These are phyloP conservation scores for Tetropium fuscum DNA, from an alignment of 2,888 invertebrate species.

Conservation along the genomic window DNA sequence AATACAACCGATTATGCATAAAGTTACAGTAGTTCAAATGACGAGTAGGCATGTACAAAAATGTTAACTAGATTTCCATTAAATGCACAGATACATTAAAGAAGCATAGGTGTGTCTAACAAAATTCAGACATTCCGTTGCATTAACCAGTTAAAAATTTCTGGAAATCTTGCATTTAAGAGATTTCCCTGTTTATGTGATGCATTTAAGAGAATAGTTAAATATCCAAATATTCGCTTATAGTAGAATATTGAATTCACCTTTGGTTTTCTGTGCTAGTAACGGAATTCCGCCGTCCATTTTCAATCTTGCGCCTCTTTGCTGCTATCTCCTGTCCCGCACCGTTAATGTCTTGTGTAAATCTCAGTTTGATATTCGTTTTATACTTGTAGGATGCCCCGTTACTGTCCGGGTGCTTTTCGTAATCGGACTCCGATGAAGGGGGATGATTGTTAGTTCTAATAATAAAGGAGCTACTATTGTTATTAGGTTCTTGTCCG, in stretches of 20 bases:
- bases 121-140: too few species aligned
- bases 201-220: too few species aligned
- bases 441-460: conserved; percentile 21
- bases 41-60: not conserved
- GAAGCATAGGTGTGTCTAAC: too few species aligned
- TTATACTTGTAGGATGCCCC: conserved; percentile 89
- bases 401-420: conserved; percentile 46
- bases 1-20: not conserved
- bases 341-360: conserved; percentile 68
- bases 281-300: conserved; percentile 54
- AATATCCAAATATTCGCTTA: not conserved
- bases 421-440: conserved; percentile 56
- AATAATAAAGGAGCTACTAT: conserved; percentile 36
- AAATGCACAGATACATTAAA: too few species aligned
- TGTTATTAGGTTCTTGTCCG: conserved; percentile 48
- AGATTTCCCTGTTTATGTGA: too few species aligned
- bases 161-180: too few species aligned
- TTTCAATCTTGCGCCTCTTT: conserved; percentile 53
- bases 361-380: conserved; percentile 92
- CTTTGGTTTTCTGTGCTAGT: conserved; percentile 68
- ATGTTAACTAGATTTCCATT: too few species aligned
- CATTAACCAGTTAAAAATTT: too few species aligned
- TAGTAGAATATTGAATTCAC: conserved; percentile 38
- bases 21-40: not conserved
- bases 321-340: conserved; percentile 49